These are phyloP conservation scores for Puffinus mauretanicus DNA, from an alignment of 2,113 vertebrate genomes.

Conservation along the genomic window DNA sequence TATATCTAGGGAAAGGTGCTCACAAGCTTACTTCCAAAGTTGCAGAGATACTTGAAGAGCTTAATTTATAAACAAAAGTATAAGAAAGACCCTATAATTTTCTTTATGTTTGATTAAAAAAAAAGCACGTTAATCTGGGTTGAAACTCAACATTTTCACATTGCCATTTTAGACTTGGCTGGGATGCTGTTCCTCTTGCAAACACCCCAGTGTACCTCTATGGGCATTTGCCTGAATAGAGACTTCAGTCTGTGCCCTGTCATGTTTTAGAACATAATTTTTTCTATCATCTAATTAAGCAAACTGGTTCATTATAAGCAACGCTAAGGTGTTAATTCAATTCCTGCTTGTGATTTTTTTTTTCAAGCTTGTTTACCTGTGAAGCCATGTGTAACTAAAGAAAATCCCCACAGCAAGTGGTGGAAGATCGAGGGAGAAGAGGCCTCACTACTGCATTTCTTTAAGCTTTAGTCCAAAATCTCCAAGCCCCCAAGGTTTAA, in stretches of 20 bases:
- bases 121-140: not conserved
- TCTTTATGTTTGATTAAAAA: not conserved
- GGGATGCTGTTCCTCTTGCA: not conserved
- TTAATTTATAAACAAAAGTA: not conserved
- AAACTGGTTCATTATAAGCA: slow-evolving; percentile 68
- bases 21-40: not conserved
- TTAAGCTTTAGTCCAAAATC: slow-evolving; percentile 81
- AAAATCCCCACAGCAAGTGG: slow-evolving; percentile 86
- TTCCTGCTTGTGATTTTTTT: slow-evolving; percentile 75
- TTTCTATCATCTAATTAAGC: slow-evolving; percentile 71
- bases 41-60: not conserved
- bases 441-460: slow-evolving; percentile 75
- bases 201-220: not conserved
- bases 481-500: slow-evolving; percentile 86
- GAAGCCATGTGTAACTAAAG: slow-evolving; percentile 91
- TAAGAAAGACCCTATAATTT: not conserved
- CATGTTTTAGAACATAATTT: slow-evolving; percentile 31
- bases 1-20: not conserved
- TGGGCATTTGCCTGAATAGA: not conserved
- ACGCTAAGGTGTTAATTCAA: slow-evolving; percentile 78
- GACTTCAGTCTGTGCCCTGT: not conserved
- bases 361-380: slow-evolving; percentile 89
- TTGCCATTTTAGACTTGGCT: not conserved
- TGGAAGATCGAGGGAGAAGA: slow-evolving; percentile 69
- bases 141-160: not conserved